Base-by-base conservation (phyloP, 35 echinoderm and acorn worm species). In the Eucidaris tribuloides region DNA sequence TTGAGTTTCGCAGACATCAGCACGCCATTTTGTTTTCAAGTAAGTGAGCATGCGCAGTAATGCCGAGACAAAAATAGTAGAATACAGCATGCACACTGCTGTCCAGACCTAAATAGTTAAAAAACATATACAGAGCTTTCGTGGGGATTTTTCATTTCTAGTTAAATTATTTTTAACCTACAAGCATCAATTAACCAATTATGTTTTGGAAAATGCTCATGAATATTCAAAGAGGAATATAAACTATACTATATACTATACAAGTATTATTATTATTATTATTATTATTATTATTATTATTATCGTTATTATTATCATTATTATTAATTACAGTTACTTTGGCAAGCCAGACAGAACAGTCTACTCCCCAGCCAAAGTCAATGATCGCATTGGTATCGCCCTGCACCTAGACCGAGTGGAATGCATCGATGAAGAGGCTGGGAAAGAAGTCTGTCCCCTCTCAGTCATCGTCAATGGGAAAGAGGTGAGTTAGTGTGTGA, bases 381-480 rank as follows among this genome's bases (percentile, higher is more conserved):
- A 59, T 44, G 87, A 83, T 31, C 20, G 78, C 20, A 79, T 89
- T 14, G 87, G 87, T 39, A 80, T 89, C 0, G 87, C 81, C 7
- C 66, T 89, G 60, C 87, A 89, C 62, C 76, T 89, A 5, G 87
- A 89, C 7, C 71, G 76, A 28, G 79, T 50, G 1, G 87, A 89
- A 19, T 68, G 48, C 11, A 20, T 46, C 18, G 46, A 17, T 72
- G 87, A 82, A 20, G 85, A 88, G 3, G 78, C 59, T 1, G 38
- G 15, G 27, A 46, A 44, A 17, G 50, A 62, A 20, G 76, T 39
- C n/a, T 89, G 87, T 36, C 87, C 87, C 18, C 49, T 89, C 43
- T 89, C 87, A 17, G 81, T 89, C 28, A 77, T 80, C 2, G 63
- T 83, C 13, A 83, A 83, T 43, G 87, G 87, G 22, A 89, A 89